Base-by-base conservation (phyloP, 1,140 invertebrate genomes). In the Saccostrea glomerata region DNA sequence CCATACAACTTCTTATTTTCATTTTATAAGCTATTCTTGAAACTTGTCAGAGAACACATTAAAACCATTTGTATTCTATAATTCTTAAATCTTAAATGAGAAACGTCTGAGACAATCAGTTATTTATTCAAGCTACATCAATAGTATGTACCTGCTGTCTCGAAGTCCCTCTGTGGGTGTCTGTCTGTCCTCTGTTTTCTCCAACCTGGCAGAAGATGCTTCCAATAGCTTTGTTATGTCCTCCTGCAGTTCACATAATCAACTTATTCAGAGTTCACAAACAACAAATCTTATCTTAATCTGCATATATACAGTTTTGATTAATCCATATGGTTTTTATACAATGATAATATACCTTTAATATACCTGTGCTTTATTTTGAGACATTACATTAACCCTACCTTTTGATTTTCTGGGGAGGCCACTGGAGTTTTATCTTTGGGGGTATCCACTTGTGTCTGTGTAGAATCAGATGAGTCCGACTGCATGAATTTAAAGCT, bases 401-500 rank as follows among this genome's bases (percentile, higher is more conserved):
- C n/a, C 58, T 89, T 20, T 66, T 85, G 17, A 30, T 17, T 25
- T 84, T 55, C 58, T 30, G 54, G 83, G 17, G 63, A 40, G 40
- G 60, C 36, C 6, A 66, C 15, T 77, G 30, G 12, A 23, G 66
- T 88, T 54, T 88, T 89, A 87, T 56, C 84, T 56, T 84, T 84
- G 83, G 56, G 23, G 56, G 23, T 56, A 30, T 66, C 86, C 84
- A 82, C 82, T n/a, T 55, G 40, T 84, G 40, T 47, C 23, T 84
- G 82, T 23, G 40, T 86, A 30, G 60, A n/a, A 30, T 70, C 83
- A 30, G 63, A 66, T 30, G 36, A 87, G 82, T 95, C 94, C 40
- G 96, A 95, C 91, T 97, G 97, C 96, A 98, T 97, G 93, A 97
- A 98, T 91, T 97, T 97, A 93, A 98, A 97, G 92, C 97, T 98